Evolutionary conservation across 2,113 vertebrate species (phyloP).

Genomic region (Litocranius walleri): DNA sequence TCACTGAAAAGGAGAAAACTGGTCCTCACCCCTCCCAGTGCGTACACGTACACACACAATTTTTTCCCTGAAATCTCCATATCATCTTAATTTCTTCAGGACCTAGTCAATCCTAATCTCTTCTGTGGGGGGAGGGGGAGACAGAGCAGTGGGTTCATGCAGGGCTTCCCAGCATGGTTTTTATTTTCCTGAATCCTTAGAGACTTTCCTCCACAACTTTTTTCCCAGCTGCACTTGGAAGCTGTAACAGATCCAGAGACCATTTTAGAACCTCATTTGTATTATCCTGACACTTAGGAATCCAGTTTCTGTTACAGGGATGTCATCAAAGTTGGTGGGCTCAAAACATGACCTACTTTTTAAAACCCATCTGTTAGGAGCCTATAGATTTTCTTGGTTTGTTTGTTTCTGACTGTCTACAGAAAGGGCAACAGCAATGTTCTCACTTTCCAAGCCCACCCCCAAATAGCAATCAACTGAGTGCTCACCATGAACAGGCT

Average conservation of each 20-base stretch:
- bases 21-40: background rate
- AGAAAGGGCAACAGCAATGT: slow-evolving; percentile 54
- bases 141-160: slow-evolving; percentile 6
- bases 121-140: background rate
- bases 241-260: slow-evolving; percentile 70
- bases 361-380: slow-evolving; percentile 73
- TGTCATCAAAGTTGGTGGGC: slow-evolving; percentile 75
- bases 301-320: slow-evolving; percentile 62
- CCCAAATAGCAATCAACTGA: slow-evolving; percentile 37
- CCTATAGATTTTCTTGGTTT: slow-evolving; percentile 66
- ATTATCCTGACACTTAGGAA: slow-evolving; percentile 72
- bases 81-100: slow-evolving; percentile 25
- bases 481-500: background rate
- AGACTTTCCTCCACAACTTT: slow-evolving; percentile 51
- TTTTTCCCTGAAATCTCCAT: background rate
- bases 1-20: slow-evolving; percentile 23
- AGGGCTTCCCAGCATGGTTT: slow-evolving; percentile 32
- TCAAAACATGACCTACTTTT: slow-evolving; percentile 72
- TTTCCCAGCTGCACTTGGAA: slow-evolving; percentile 70
- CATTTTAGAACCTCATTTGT: slow-evolving; percentile 72
- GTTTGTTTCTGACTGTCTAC: slow-evolving; percentile 69
- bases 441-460: slow-evolving; percentile 53
- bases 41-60: background rate
- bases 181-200: slow-evolving; percentile 46
- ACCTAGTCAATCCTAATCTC: slow-evolving; percentile 7